Evolutionary conservation across 1,140 invertebrate genomes (phyloP).

Genomic region (Panulirus ornatus): DNA sequence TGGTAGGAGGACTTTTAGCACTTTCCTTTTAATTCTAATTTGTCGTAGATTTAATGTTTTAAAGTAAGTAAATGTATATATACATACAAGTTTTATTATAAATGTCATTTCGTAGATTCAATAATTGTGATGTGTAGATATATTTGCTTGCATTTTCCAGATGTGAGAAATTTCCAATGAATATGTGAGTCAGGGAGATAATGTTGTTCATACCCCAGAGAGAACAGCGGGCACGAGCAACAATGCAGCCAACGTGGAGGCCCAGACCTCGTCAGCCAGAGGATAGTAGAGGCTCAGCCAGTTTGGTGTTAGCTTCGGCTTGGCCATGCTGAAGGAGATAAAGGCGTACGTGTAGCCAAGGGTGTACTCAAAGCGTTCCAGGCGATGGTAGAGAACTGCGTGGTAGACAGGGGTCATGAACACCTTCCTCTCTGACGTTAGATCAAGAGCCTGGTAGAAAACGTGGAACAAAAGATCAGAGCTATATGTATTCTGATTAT

Average conservation of each 20-base stretch:
- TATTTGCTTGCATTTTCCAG: too few relatives aligned
- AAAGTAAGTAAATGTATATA: too few relatives aligned
- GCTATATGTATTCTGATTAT: not conserved
- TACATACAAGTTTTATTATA: too few relatives aligned
- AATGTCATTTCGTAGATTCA: too few relatives aligned
- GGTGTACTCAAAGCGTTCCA: conserved; percentile 37
- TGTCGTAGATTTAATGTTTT: too few relatives aligned
- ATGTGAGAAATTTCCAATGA: too few relatives aligned
- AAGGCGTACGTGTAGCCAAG: conserved; percentile 18
- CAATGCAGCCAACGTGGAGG: not conserved
- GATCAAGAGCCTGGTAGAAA: conserved; percentile 31
- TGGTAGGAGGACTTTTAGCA: too few relatives aligned
- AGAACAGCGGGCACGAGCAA: not conserved
- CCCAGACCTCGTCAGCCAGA: too few relatives aligned
- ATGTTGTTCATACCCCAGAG: too few relatives aligned
- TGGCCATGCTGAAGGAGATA: conserved; percentile 37
- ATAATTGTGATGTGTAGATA: too few relatives aligned
- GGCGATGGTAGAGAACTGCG: conserved; percentile 14
- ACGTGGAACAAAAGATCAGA: not conserved
- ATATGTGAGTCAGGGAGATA: too few relatives aligned
- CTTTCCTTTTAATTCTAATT: too few relatives aligned
- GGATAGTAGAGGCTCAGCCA: conserved; percentile 48
- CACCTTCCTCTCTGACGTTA: not conserved
- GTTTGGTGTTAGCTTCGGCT: conserved; percentile 7
- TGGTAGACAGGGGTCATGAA: conserved; percentile 35